Evolutionary conservation across 2,797 vertebrate genomes (phyloP).

Genomic region (Remorina albescens): DNA sequence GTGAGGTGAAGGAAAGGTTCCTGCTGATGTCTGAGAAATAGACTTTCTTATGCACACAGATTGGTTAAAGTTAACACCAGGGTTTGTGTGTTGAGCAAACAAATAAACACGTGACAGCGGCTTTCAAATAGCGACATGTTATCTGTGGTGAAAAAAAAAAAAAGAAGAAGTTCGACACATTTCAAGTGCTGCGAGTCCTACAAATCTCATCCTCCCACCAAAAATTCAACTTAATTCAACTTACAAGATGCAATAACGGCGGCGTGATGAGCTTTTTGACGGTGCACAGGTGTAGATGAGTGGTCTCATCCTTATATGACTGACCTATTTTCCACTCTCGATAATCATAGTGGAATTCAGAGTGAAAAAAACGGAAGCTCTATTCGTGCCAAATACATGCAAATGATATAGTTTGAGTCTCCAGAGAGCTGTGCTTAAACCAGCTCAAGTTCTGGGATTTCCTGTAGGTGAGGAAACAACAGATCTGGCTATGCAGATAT

Average conservation of each 20-base stretch:
- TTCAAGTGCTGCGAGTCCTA: not conserved
- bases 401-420: slow-evolving; percentile 24
- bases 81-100: not conserved
- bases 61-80: not conserved
- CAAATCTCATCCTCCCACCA: not conserved
- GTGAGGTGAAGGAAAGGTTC: slow-evolving; percentile 14
- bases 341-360: slow-evolving; percentile 31
- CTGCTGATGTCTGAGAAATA: slow-evolving; percentile 7
- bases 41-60: not conserved
- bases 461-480: not conserved
- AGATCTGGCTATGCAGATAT: not conserved
- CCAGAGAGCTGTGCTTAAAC: slow-evolving; percentile 18
- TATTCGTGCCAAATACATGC: slow-evolving; percentile 27
- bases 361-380: slow-evolving; percentile 4
- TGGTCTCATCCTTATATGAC: slow-evolving; percentile 12
- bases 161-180: not conserved
- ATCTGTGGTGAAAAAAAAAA: no score
- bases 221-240: not conserved
- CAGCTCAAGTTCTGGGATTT: not conserved
- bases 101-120: not conserved
- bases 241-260: slow-evolving; percentile 9
- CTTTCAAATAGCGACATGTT: not conserved
- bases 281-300: slow-evolving; percentile 33
- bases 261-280: slow-evolving; percentile 21
- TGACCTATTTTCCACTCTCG: slow-evolving; percentile 45